Base-by-base conservation (phyloP, 2,113 vertebrate species). In the Athene noctua region DNA sequence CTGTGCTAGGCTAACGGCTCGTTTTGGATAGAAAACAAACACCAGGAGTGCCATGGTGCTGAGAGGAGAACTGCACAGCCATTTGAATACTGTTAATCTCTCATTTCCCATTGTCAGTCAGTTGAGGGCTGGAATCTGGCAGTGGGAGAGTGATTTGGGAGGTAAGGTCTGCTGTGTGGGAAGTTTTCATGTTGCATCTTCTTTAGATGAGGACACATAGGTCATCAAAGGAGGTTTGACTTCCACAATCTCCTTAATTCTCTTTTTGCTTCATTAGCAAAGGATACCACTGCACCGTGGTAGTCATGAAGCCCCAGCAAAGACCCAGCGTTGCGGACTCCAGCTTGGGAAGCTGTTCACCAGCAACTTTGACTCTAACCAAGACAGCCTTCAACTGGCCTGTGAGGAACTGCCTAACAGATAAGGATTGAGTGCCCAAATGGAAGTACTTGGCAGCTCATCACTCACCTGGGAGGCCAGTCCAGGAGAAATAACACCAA, bases 391-490 rank as follows among this genome's bases (percentile, higher is more conserved):
- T 58, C 47, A 52, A 3, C 40, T 25, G 17, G 8, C 27, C 26
- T 15, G 49, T 1, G 5, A 81, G 49, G 22, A 84, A 47, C 54
- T 36, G 44, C 36, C 34, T 9, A 3, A 23, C 0, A 4, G 44
- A 77, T 30, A 22, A 0, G 1, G 26, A 23, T 12, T 30, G 46
- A 42, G n/a, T 22, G 10, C 32, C n/a, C 58, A 42, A 49, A 14
- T 5, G 22, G 36, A 30, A 20, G 13, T 36, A n/a, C 13, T 27
- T 1, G 4, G 36, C 44, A 73, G 46, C 34, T 70, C 44, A 65
- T 46, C 13, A 2, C n/a, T 49, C 1, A 0, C 40, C 71, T 61
- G 54, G 32, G 32, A 72, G 27, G 26, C 17, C 2, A 1, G n/a
- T 74, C 57, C 51, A 38, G 46, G n/a, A 72, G 51, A 66, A 82